Evolutionary conservation across 2,797 vertebrate genomes (phyloP).

Genomic region (Borostomias antarcticus): DNA sequence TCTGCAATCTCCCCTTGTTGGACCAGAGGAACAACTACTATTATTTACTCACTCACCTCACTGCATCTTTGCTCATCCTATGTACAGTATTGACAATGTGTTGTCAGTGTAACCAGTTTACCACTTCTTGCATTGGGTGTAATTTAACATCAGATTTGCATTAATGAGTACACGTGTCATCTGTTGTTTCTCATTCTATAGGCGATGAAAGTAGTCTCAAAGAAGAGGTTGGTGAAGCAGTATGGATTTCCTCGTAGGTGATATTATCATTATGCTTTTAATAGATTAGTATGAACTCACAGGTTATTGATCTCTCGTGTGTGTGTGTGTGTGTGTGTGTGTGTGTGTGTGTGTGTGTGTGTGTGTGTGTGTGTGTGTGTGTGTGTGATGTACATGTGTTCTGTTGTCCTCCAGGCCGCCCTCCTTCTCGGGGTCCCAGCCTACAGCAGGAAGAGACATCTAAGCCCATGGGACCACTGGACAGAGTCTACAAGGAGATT

Average conservation of each 20-base stretch:
- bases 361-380: constrained; percentile 9
- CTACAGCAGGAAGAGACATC: constrained; percentile 69
- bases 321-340: constrained; percentile 4
- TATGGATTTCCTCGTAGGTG: constrained; percentile 93
- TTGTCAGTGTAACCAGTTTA: neutral
- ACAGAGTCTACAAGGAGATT: constrained; percentile 91
- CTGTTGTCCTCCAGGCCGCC: constrained; percentile 78
- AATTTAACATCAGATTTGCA: too few relatives aligned
- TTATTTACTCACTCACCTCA: neutral
- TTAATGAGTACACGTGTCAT: too few relatives aligned
- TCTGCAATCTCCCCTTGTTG: neutral
- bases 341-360: neutral
- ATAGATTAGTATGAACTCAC: neutral
- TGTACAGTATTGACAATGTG: too few relatives aligned
- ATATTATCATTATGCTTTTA: constrained; percentile 19
- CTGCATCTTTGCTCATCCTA: too few relatives aligned
- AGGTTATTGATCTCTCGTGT: neutral
- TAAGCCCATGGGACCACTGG: constrained; percentile 82
- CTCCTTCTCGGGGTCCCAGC: constrained; percentile 80
- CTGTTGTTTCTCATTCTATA: constrained; percentile 47
- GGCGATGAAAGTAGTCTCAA: constrained; percentile 98
- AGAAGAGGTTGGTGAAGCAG: constrained; percentile 93
- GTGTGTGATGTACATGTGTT: constrained; percentile 13
- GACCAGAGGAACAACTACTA: neutral
- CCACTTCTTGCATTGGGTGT: neutral